Percentiles rank a stretch among this genome's conserved stretches.
phyloP scores from a whole-genome alignment of 2,113 vertebrate species.

The Egretta garzetta region DNA sequence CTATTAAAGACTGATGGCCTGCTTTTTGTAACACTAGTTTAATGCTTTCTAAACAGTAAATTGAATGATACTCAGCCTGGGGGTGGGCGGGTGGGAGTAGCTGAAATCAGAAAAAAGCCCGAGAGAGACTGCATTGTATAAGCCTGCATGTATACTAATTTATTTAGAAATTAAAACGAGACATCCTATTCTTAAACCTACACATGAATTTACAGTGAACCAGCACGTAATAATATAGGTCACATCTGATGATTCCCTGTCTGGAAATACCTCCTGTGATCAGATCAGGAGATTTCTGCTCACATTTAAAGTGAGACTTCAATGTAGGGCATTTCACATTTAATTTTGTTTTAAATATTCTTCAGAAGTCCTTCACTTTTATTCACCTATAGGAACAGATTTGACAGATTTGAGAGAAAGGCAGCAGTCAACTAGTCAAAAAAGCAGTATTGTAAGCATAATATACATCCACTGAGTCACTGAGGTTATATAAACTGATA shows the following conservation, averaged over 20 bases:
- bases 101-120: neutral
- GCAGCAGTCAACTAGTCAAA: neutral
- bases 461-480: neutral
- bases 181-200: neutral
- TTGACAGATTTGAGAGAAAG: neutral
- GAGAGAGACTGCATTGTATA: neutral
- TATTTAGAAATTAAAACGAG: neutral
- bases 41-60: slow-evolving; percentile 1
- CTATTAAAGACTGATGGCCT: neutral
- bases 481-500: neutral
- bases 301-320: neutral
- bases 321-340: neutral
- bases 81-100: too few species aligned
- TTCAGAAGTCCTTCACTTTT: neutral
- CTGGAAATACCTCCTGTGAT: neutral
- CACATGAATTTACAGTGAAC: neutral
- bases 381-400: neutral
- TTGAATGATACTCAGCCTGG: neutral
- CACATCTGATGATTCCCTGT: neutral
- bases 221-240: neutral
- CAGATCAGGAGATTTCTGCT: neutral
- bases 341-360: neutral
- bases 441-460: neutral
- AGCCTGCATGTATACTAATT: neutral
- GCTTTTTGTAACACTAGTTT: neutral